These are phyloP conservation scores for Thymelicus sylvestris DNA, from an alignment of 2,888 invertebrate genomes.

Conservation along the genomic window DNA sequence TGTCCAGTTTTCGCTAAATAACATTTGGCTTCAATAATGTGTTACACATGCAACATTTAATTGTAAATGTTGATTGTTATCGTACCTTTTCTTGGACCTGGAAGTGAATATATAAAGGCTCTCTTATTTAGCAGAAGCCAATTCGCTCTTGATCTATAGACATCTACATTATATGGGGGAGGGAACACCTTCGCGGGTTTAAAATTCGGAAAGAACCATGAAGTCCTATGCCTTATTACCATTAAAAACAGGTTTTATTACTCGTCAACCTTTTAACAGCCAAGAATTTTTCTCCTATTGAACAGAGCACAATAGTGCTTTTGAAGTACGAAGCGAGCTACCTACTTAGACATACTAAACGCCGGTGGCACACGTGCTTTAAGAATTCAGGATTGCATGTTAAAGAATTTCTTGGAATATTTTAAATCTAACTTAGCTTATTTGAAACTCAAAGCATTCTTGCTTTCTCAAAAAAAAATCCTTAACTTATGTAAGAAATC, in stretches of 20 bases:
- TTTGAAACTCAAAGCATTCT: background rate
- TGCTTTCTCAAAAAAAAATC: background rate
- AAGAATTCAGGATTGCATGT: background rate
- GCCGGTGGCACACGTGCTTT: background rate
- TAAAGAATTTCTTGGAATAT: background rate
- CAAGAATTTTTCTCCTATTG: background rate
- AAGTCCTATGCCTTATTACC: background rate
- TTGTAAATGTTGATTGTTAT: no score
- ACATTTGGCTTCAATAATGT: no score
- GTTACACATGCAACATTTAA: no score
- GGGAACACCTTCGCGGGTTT: background rate
- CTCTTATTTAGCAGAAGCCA: no score
- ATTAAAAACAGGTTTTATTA: background rate
- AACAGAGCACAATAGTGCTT: slow-evolving; percentile 1
- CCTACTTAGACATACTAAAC: slow-evolving; percentile 2
- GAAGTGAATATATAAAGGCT: no score
- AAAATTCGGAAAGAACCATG: background rate
- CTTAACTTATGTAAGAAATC: no score
- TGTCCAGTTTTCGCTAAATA: no score
- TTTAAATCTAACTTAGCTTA: background rate
- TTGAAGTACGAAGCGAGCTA: background rate
- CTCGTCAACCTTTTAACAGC: background rate
- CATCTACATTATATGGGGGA: no score
- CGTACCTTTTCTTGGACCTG: no score
- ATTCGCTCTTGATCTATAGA: no score